Evolutionary conservation across 2,888 invertebrate species (phyloP), one percentile per base, ranked within the genome.

Genomic region (Strigamia transsilvanica): DNA sequence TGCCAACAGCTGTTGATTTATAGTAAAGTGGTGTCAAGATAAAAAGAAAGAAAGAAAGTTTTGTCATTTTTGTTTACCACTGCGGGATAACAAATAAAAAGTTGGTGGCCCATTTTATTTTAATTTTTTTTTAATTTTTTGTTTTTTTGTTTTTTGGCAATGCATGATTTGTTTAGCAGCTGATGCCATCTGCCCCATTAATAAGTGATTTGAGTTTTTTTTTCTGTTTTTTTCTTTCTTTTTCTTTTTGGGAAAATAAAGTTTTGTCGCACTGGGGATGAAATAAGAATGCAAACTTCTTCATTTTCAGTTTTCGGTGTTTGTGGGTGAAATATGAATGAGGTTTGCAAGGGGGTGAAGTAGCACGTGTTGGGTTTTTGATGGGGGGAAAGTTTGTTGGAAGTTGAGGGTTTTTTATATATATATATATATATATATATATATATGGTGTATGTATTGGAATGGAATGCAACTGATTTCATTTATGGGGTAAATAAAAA

Each of bases 1-100:
- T 80, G 80, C 80, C 42, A 77, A 42, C 80, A 80, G 80, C 80
- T 80, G 80, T n/a, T 80, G 80, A 80, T 80, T 80, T 80, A 80
- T 41, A 42, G 56, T 56, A 56, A 56, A 56, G 56, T 18, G 56
- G 56, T 56, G 56, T 56, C 56, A 56, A n/a, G 56, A 56, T 56
- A 56, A 56, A 56, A 56, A 21, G 56, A 5, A 56, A 56, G 56
- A 56, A 56, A 56, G 56, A 18, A 56, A 56, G 56, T 56, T 56
- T 56, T 56, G 56, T 56, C 56, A 56, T 56, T 56, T 56, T 56
- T 56, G 56, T 56, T 56, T 56, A 56, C 56, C 21, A 56, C 27
- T 27, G 27, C 15, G 46, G 15, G 15, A n/a, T 46, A 13, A 32
- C 78, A 56, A 56, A 56, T 56, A 56, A 56, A 56, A 56, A 9